Conservation (phyloP, 2,113 vertebrate species). For the Taxidea taxus region DNA sequence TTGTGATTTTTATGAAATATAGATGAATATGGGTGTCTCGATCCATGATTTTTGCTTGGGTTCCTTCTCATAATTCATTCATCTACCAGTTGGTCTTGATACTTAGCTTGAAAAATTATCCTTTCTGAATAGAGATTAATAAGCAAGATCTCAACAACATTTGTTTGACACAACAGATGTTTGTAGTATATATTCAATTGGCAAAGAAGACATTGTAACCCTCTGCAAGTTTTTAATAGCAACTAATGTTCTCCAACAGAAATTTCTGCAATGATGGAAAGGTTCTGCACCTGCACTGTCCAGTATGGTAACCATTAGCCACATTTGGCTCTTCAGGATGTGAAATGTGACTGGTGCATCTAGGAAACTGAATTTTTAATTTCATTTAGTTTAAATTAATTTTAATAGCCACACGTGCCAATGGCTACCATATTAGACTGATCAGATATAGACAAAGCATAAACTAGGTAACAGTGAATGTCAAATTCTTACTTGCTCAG, state of each 20-base stretch:
- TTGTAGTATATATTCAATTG: not conserved
- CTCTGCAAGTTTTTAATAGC: not conserved
- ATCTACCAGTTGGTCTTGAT: not conserved
- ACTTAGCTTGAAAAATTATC: not conserved
- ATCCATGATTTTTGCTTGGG: not conserved
- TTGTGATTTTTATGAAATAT: not conserved
- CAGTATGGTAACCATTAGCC: not conserved
- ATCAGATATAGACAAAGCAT: not conserved
- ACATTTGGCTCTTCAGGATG: not conserved
- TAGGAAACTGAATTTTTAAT: not conserved
- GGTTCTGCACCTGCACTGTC: not conserved
- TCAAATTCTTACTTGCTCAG: not conserved
- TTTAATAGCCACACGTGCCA: not conserved
- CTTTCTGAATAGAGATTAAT: not conserved
- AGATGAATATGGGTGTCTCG: not conserved
- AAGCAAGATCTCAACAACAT: not conserved
- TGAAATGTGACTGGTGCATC: not conserved
- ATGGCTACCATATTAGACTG: not conserved
- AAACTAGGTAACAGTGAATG: not conserved
- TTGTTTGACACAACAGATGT: not conserved
- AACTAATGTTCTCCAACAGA: not conserved
- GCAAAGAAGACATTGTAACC: not conserved
- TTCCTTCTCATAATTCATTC: constrained; percentile 4
- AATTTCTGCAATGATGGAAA: not conserved
- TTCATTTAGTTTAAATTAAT: not conserved